Conservation (phyloP, 2,888 invertebrate species). For the Nephrocerus scutellatus region DNA sequence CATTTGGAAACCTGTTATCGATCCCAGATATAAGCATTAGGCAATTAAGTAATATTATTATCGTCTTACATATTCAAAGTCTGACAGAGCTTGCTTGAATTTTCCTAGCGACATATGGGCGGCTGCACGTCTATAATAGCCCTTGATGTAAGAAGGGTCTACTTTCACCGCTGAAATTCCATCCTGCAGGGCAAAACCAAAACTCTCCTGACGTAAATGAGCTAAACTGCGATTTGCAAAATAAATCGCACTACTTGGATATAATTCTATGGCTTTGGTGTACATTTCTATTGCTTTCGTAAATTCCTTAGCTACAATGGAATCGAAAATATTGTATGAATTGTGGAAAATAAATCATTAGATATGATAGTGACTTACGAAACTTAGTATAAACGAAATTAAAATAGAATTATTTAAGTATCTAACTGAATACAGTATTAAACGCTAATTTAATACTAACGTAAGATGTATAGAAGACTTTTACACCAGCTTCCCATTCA, state of each 20-base stretch:
- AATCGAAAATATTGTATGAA: no score
- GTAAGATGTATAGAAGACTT: no score
- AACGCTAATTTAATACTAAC: no score
- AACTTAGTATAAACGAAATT: no score
- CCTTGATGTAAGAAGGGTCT: constrained; percentile 87
- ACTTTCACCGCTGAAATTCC: constrained; percentile 85
- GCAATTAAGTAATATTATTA: not conserved
- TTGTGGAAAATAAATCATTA: no score
- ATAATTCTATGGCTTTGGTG: constrained; percentile 78
- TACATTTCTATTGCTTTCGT: constrained; percentile 82
- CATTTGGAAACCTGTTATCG: constrained; percentile 72
- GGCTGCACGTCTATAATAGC: constrained; percentile 93
- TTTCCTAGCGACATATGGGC: constrained; percentile 97
- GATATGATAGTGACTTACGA: no score
- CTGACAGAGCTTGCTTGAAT: constrained; percentile 91
- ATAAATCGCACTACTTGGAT: constrained; percentile 77
- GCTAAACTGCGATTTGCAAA: constrained; percentile 95
- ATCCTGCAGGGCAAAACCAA: constrained; percentile 89
- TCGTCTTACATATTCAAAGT: constrained; percentile 85
- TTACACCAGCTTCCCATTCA: no score
- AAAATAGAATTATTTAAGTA: no score
- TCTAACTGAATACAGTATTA: no score
- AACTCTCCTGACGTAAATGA: constrained; percentile 87
- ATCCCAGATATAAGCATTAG: not conserved
- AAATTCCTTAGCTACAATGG: constrained; percentile 79